Conservation (phyloP, 2,797 vertebrate genomes). For the Argentina silus region DNA sequence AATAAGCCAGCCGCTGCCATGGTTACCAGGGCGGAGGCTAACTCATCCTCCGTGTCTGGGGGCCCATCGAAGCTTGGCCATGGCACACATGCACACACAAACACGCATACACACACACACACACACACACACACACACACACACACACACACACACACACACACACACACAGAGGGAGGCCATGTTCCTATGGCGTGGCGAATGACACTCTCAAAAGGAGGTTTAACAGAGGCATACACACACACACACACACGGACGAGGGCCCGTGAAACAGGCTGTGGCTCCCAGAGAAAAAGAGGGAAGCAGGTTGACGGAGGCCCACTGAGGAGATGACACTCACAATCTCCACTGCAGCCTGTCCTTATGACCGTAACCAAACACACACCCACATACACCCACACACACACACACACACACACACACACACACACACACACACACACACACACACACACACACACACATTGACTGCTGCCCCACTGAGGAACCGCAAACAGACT, state of each 20-base stretch:
- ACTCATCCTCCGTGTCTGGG: slow-evolving; percentile 65
- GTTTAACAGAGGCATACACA: slow-evolving; percentile 3
- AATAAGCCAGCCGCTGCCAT: slow-evolving; percentile 81
- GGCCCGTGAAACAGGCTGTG: not conserved
- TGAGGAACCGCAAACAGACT: too few species aligned
- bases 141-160: not conserved
- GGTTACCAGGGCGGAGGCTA: slow-evolving; percentile 78
- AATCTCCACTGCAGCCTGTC: not conserved
- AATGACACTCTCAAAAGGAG: too few species aligned
- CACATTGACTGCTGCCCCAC: not conserved
- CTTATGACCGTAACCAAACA: not conserved
- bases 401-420: not conserved
- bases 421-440: not conserved
- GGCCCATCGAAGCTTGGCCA: slow-evolving; percentile 64
- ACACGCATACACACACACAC: slow-evolving; percentile 21
- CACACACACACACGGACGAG: not conserved
- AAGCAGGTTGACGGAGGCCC: not conserved
- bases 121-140: not conserved
- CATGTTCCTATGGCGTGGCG: not conserved
- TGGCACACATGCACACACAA: slow-evolving; percentile 19
- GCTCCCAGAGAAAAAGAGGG: not conserved
- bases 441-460: slow-evolving; percentile 1
- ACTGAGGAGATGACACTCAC: not conserved
- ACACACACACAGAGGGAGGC: not conserved
- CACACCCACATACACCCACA: too few species aligned